These are phyloP conservation scores for Dexiosoma caninum DNA, from an alignment of 2,888 invertebrate genomes.

Conservation along the genomic window DNA sequence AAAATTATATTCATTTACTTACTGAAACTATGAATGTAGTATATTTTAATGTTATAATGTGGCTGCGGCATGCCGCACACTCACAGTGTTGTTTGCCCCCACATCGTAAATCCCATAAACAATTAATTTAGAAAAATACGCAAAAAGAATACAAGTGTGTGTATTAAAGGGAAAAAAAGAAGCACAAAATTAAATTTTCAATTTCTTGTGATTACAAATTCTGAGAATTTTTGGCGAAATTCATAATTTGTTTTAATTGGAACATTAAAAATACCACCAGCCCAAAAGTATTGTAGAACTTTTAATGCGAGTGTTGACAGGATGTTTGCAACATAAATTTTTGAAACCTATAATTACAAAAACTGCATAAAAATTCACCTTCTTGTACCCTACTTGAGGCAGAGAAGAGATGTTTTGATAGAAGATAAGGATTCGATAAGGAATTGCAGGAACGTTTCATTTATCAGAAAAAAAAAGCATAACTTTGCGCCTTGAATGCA, in stretches of 20 bases:
- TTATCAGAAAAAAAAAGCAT: too few relatives aligned
- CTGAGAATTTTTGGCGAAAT: slow-evolving; percentile 60
- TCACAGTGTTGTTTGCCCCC: neutral
- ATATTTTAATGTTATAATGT: neutral
- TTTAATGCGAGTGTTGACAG: slow-evolving; percentile 45
- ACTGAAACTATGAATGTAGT: slow-evolving; percentile 34
- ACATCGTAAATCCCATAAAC: slow-evolving; percentile 55
- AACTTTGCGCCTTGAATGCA: too few relatives aligned
- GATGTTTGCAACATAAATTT: slow-evolving; percentile 59
- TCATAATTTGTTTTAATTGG: slow-evolving; percentile 61
- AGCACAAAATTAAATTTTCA: slow-evolving; percentile 23
- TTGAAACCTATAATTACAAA: too few relatives aligned
- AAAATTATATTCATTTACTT: slow-evolving; percentile 41
- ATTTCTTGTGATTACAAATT: slow-evolving; percentile 56
- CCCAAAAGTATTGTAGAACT: neutral
- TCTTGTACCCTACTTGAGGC: neutral
- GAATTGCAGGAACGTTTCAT: too few relatives aligned
- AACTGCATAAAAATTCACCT: neutral
- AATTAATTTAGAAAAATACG: slow-evolving; percentile 61
- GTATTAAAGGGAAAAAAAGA: neutral
- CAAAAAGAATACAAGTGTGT: slow-evolving; percentile 22
- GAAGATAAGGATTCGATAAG: too few relatives aligned
- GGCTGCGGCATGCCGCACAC: slow-evolving; percentile 14
- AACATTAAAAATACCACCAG: slow-evolving; percentile 56
- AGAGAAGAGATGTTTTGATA: neutral